phyloP scores from a whole-genome alignment of 2,797 vertebrate genomes.

The Lagodon rhomboides region DNA sequence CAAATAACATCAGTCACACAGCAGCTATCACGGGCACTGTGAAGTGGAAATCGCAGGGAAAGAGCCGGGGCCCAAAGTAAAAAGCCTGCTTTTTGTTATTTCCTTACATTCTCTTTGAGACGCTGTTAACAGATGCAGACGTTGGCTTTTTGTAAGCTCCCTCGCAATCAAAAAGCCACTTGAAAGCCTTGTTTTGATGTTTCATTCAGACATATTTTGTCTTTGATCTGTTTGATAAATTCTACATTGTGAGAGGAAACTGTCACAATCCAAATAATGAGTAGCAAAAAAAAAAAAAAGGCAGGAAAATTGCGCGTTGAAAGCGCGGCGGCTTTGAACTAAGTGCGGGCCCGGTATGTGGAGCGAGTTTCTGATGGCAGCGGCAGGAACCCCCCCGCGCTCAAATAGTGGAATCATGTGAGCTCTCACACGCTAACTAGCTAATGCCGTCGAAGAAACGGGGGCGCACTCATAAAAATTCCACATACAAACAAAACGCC shows the following conservation, averaged over 20 bases:
- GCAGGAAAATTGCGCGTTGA: constrained; percentile 24
- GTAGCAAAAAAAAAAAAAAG: constrained; percentile 8
- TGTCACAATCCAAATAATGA: constrained; percentile 72
- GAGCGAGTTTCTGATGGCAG: constrained; percentile 32
- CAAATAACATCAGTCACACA: constrained; percentile 77
- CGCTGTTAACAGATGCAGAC: constrained; percentile 58
- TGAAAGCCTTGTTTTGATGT: constrained; percentile 74
- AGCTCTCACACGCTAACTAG: constrained; percentile 5
- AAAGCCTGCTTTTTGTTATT: constrained; percentile 65
- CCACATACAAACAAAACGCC: constrained; percentile 52
- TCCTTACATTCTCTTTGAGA: constrained; percentile 70
- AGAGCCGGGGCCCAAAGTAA: constrained; percentile 52
- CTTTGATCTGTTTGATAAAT: constrained; percentile 76
- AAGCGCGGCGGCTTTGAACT: constrained; percentile 51
- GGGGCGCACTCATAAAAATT: constrained; percentile 53
- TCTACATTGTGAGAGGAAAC: constrained; percentile 54
- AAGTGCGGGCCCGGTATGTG: constrained; percentile 23
- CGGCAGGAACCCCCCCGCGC: constrained; percentile 8
- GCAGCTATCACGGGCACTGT: constrained; percentile 70
- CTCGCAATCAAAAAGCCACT: constrained; percentile 65
- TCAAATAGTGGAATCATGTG: constrained; percentile 35
- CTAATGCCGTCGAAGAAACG: constrained; percentile 29
- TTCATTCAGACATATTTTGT: constrained; percentile 66
- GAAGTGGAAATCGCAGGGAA: constrained; percentile 80
- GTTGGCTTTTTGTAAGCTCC: constrained; percentile 56